Percentiles rank a stretch among this genome's conserved stretches.
These are phyloP conservation scores for Archocentrus centrarchus DNA, from an alignment of 2,113 vertebrate species.

Conservation along the genomic window DNA sequence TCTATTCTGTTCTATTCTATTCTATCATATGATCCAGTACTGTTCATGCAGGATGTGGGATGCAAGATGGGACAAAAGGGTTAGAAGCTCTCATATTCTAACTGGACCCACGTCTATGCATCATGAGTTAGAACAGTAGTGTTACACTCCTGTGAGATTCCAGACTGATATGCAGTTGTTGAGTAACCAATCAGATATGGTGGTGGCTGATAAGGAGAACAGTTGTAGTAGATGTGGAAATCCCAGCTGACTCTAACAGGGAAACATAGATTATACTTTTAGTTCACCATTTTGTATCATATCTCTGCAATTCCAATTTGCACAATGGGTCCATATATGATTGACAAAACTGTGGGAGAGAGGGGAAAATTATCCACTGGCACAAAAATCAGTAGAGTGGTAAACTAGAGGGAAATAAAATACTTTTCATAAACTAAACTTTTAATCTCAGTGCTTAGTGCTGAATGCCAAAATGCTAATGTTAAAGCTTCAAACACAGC, in stretches of 20 bases:
- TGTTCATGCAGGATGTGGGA: too few species aligned
- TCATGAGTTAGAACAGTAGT: background rate
- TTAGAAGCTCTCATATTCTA: too few species aligned
- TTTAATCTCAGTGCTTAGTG: too few species aligned
- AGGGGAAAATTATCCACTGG: background rate
- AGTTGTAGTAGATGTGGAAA: background rate
- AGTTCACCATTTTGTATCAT: background rate
- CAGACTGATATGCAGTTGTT: background rate
- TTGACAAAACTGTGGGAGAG: background rate
- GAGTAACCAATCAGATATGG: background rate
- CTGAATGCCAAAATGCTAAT: too few species aligned
- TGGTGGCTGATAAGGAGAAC: background rate
- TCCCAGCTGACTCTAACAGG: background rate
- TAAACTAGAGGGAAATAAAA: too few species aligned
- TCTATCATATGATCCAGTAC: too few species aligned
- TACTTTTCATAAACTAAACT: too few species aligned
- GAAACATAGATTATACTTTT: background rate
- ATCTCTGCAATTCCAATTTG: background rate
- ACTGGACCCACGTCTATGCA: background rate
- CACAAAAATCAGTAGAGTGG: too few species aligned
- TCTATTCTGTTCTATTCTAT: too few species aligned
- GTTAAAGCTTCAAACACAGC: too few species aligned
- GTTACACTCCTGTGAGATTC: background rate
- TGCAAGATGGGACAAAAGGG: too few species aligned
- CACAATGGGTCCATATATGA: background rate